Evolutionary conservation across 1,140 invertebrate species (phyloP), one percentile per base, ranked within the genome.

Genomic region (Drosophila prosaltans): DNA sequence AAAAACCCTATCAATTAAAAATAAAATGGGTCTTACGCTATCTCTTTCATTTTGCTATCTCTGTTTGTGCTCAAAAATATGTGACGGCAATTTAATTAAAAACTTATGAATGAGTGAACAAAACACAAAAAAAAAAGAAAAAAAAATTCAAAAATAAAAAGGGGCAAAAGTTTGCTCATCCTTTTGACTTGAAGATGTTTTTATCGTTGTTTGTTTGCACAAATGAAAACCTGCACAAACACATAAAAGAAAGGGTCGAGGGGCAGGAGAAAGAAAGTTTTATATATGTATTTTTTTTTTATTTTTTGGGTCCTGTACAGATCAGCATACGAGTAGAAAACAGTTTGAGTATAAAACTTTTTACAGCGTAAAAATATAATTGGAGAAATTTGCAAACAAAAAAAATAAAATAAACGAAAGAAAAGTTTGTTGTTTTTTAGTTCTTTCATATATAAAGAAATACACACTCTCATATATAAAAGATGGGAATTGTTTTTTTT

Each of bases 61-160:
- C 66, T 70, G 68, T 75, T 65, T 73, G 66, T 63, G 76, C 72
- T 61, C 10, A 71, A 74, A 80, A 78, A 78, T 89, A 89, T 89
- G 84, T 84, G 84, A 89, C 84, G 80, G 78, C 84, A 88, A 89
- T 88, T 88, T 88, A 88, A 88, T 88, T 88, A 88, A 88, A 88
- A 88, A 89, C 84, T 88, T 88, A 88, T 88, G 84, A 88, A 90
- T 88, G 84, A 89, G 78, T 88, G 84, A 83, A 84, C 84, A 89
- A 89, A 89, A 86, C 10, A 57, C 80, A 81, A 48, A 48, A 21
- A 45, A 45, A 16, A 45, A n/a, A 45, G 21, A 45, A 8, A 45
- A 24, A 21, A 36, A 1, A 36, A 6, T 1, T 30, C 0, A 3
- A 30, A 30, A 30, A 30, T 30, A 36, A 51, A 51, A 24, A 10